Percentiles rank a stretch among this genome's conserved stretches.
phyloP scores from a whole-genome alignment of 2,888 invertebrate genomes.

The Heliconius ismenius region DNA sequence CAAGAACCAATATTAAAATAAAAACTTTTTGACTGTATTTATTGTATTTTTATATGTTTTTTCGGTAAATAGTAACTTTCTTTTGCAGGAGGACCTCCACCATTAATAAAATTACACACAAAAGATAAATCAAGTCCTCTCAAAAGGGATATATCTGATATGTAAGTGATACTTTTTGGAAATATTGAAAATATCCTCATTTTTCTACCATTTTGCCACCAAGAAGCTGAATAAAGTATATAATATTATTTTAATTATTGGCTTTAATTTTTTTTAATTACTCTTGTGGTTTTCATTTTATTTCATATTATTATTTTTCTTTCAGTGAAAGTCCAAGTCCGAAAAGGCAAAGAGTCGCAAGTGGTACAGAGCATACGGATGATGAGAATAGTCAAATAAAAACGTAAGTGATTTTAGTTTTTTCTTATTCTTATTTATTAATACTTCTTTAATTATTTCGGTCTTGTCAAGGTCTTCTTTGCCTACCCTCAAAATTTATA shows the following conservation, averaged over 20 bases:
- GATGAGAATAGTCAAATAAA: constrained; percentile 60
- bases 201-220: neutral
- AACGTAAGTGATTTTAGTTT: constrained; percentile 50
- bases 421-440: neutral
- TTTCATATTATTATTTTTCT: constrained; percentile 21
- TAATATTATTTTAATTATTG: too few relatives aligned
- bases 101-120: constrained; percentile 67
- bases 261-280: neutral
- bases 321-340: constrained; percentile 70
- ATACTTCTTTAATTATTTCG: neutral
- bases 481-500: neutral
- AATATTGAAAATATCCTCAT: neutral
- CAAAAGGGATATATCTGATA: constrained; percentile 68
- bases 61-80: neutral
- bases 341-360: constrained; percentile 62
- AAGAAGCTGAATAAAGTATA: too few relatives aligned
- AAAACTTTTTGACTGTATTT: too few relatives aligned
- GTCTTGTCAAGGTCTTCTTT: neutral
- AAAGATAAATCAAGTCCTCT: constrained; percentile 60
- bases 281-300: neutral
- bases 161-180: constrained; percentile 56
- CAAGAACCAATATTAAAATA: neutral
- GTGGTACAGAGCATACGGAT: constrained; percentile 66
- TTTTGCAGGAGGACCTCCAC: constrained; percentile 71
- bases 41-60: neutral